Evolutionary conservation across 1,140 invertebrate species (phyloP).

Genomic region (Trachymyrmex cornetzi): DNA sequence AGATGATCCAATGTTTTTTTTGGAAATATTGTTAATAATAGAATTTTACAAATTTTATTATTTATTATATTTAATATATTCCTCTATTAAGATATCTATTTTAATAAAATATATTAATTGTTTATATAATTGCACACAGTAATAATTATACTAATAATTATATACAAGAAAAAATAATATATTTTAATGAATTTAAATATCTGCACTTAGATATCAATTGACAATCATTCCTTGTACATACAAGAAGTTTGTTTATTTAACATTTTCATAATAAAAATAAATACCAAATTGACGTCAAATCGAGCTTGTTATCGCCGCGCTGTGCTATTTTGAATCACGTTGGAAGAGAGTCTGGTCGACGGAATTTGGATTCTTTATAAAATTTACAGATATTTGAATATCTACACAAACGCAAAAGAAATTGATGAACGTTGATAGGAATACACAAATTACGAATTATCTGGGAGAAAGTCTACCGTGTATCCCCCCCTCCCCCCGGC

Average conservation of each 20-base stretch:
- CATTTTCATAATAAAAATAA: neutral
- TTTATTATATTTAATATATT: too few species aligned
- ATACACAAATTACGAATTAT: conserved; percentile 42
- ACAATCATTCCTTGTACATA: conserved; percentile 25
- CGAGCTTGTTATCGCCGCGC: conserved; percentile 25
- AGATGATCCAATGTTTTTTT: neutral
- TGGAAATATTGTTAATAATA: neutral
- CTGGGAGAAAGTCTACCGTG: conserved; percentile 37
- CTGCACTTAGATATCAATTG: conserved; percentile 1
- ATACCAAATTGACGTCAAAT: neutral
- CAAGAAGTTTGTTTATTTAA: conserved; percentile 24
- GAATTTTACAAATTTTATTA: too few species aligned
- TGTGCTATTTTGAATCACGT: conserved; percentile 7
- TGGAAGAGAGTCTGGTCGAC: conserved; percentile 59
- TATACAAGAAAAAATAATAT: neutral
- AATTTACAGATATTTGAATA: neutral
- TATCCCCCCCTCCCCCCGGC: neutral
- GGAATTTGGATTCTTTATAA: neutral
- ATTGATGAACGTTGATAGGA: conserved; percentile 11
- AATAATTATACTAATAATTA: neutral
- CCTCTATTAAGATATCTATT: too few species aligned
- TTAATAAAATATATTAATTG: neutral
- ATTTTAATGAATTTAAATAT: neutral
- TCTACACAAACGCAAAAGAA: conserved; percentile 18
- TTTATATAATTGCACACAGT: neutral